These are phyloP conservation scores for Lutjanus erythropterus DNA, from an alignment of 2,113 vertebrate genomes.

Conservation along the genomic window DNA sequence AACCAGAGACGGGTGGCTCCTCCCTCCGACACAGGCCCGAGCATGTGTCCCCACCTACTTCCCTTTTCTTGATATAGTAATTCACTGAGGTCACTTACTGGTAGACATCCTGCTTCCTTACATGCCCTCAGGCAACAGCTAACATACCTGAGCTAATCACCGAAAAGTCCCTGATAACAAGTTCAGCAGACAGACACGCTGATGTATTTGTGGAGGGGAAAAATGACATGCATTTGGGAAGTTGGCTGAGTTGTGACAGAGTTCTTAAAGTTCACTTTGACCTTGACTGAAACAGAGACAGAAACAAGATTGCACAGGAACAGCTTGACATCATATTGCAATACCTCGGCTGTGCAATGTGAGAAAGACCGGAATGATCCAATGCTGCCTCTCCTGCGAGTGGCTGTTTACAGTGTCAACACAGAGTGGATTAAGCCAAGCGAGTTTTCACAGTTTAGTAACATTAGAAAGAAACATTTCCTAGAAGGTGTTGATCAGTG, in stretches of 20 bases:
- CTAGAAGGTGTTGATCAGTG: constrained; percentile 40
- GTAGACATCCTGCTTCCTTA: constrained; percentile 40
- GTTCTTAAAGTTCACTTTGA: background rate
- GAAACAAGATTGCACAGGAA: constrained; percentile 19
- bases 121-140: constrained; percentile 38
- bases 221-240: constrained; percentile 2
- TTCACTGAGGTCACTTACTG: constrained; percentile 70
- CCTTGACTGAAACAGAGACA: background rate
- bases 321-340: constrained; percentile 29
- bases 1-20: constrained; percentile 59
- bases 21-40: constrained; percentile 67
- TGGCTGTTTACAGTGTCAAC: constrained; percentile 65
- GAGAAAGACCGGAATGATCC: constrained; percentile 61
- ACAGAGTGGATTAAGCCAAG: background rate
- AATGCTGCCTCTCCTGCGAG: constrained; percentile 36
- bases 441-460: constrained; percentile 40
- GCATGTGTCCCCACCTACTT: constrained; percentile 70
- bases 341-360: constrained; percentile 34
- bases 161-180: constrained; percentile 56
- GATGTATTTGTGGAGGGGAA: background rate
- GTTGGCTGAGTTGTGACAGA: background rate
- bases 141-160: constrained; percentile 57
- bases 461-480: constrained; percentile 54
- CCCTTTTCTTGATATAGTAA: constrained; percentile 59
- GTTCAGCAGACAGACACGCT: background rate